phyloP scores from a whole-genome alignment of 1,140 invertebrate species.

The Reticulitermes speratus region DNA sequence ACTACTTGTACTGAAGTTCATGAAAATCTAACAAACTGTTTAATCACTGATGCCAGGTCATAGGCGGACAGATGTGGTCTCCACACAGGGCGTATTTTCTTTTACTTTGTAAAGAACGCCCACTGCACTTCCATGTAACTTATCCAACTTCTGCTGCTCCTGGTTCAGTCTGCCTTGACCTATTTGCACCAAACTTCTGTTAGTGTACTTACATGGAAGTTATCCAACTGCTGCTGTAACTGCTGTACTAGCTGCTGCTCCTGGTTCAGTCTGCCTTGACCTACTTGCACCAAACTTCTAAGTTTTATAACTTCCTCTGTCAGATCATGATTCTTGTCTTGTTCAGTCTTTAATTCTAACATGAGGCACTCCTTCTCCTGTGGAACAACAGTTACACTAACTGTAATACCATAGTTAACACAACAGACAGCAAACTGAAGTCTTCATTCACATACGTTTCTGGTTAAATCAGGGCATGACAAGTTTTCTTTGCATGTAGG shows the following conservation, averaged over 20 bases:
- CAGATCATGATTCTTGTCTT: slow-evolving; percentile 28
- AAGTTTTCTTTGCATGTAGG: too few species aligned
- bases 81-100: too few species aligned
- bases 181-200: slow-evolving; percentile 39
- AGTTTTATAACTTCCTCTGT: slow-evolving; percentile 38
- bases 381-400: slow-evolving; percentile 20
- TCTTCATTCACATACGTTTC: too few species aligned
- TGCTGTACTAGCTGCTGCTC: slow-evolving; percentile 42
- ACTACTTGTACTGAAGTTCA: too few species aligned
- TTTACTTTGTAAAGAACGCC: too few species aligned
- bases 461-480: too few species aligned
- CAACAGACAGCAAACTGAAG: too few species aligned
- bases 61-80: too few species aligned
- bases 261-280: slow-evolving; percentile 39
- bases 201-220: slow-evolving; percentile 42
- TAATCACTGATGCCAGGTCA: too few species aligned
- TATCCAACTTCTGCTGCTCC: slow-evolving; percentile 43
- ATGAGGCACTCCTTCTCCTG: slow-evolving; percentile 43
- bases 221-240: slow-evolving; percentile 43
- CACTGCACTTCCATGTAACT: slow-evolving; percentile 42
- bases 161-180: slow-evolving; percentile 40
- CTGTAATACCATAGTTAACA: background rate
- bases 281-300: slow-evolving; percentile 41
- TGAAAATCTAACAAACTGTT: too few species aligned
- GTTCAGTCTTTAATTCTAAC: slow-evolving; percentile 41